phyloP scores from a whole-genome alignment of 37 sponge, comb jelly and placozoan genomes.

The Agelas oroides region DNA sequence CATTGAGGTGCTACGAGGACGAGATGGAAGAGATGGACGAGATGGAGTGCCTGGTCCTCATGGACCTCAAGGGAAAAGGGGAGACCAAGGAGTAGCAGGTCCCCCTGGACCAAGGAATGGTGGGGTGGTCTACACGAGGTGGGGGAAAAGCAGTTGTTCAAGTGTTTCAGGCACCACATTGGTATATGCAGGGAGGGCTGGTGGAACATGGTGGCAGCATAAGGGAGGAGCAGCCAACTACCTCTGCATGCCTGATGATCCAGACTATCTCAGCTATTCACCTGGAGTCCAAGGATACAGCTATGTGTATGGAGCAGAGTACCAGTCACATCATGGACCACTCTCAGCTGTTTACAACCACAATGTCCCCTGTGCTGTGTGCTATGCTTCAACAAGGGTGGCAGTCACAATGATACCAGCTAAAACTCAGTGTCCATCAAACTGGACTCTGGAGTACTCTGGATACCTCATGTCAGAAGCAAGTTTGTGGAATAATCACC shows the following conservation, averaged over 20 bases:
- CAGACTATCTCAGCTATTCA: slow-evolving; percentile 34
- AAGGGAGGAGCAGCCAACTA: slow-evolving; percentile 47
- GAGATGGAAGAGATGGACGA: no score
- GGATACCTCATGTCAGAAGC: slow-evolving; percentile 54
- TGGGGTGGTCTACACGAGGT: slow-evolving; percentile 32
- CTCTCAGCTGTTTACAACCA: neutral
- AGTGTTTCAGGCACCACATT: slow-evolving; percentile 21
- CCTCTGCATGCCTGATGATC: slow-evolving; percentile 47
- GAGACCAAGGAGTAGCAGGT: neutral
- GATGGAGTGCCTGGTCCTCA: no score
- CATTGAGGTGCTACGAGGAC: no score
- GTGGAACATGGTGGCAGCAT: neutral
- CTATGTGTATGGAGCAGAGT: slow-evolving; percentile 51
- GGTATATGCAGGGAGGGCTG: slow-evolving; percentile 34
- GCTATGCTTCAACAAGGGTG: slow-evolving; percentile 18
- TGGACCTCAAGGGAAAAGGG: no score
- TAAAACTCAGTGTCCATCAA: slow-evolving; percentile 7
- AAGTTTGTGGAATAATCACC: neutral
- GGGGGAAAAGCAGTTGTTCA: slow-evolving; percentile 38
- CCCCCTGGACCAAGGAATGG: slow-evolving; percentile 7
- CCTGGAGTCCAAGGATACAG: slow-evolving; percentile 24
- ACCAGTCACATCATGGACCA: slow-evolving; percentile 7
- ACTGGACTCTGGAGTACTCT: slow-evolving; percentile 44
- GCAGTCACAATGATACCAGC: slow-evolving; percentile 34
- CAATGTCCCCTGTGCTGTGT: slow-evolving; percentile 54